Evolutionary conservation across 2,888 invertebrate species (phyloP), one percentile per base, ranked within the genome.

Genomic region (Malachius bipustulatus): DNA sequence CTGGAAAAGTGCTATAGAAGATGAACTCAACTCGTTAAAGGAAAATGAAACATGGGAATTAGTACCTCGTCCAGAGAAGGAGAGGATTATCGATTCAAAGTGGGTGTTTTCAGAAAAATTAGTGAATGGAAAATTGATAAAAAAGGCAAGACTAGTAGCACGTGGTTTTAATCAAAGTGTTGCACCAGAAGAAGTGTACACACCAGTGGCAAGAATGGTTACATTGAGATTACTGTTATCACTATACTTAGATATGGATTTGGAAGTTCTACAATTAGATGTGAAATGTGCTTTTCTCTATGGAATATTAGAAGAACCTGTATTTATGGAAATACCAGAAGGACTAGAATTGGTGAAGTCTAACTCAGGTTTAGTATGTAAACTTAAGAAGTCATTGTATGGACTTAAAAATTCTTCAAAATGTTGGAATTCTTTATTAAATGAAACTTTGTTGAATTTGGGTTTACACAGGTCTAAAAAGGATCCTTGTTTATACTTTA

Each of bases 301-400:
- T 27, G 34, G 34, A 6, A 34, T 2, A 12, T 34, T 34, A 28
- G 14, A 24, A 6, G 3, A 24, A 11, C 34, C 34, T 4, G 26
- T 33, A 26, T 33, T 12, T 27, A 32, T 32, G 32, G n/a, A 26
- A 4, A 16, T 4, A 6, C 31, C 31, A 8, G 31, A 31, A n/a
- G 19, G 24, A 24, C 8, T 24, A 8, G 24, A 24, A n/a, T n/a
- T n/a, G n/a, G n/a, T n/a, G n/a, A n/a, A n/a, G n/a, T n/a, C n/a
- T n/a, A n/a, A n/a, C n/a, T n/a, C n/a, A n/a, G n/a, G n/a, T n/a
- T n/a, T n/a, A n/a, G 40, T 48, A 1, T 48, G 46, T 30, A 44
- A 40, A 37, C 28, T 47, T 4, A 42, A 40, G 1, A 47, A 48
- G 29, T 36, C 36, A 2, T 37, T 52, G 14, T 52, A 52, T n/a